Base-by-base conservation (phyloP, 92 coral and sea anemone genomes). In the Zoanthus gigantus region DNA sequence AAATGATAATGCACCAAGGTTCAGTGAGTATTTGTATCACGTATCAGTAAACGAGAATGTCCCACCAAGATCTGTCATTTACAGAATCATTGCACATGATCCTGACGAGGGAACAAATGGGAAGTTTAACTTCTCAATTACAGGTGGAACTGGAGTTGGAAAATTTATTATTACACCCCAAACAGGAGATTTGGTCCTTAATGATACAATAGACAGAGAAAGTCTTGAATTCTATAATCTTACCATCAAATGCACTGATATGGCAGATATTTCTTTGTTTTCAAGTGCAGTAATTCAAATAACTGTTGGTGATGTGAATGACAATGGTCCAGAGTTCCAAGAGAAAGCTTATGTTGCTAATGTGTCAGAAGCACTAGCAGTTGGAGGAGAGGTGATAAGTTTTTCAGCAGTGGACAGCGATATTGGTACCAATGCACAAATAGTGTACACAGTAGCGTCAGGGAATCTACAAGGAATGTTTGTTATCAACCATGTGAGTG, bases 391-490 rank as follows among this genome's bases (percentile, higher is more conserved):
- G 31, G 85, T 97, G 67, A 81, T 89, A n/a, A 82, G 78, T 75
- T 76, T 92, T 17, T 90, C 73, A 66, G 99, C 99, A 29, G 88
- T 92, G 6, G 99, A 97, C 78, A 90, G 68, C 77, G 99, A 97
- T 61, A 81, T 71, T 34, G 96, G 98, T 45, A 91, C 86, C n/a
- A 95, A 95, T 90, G 91, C 94, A 53, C 94, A 88, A 46, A 83
- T 97, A 73, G 89, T 92, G 15, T 97, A 97, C 60, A 86, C 94
- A n/a, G 95, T 97, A 34, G 88, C 91, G 0, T 88, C 92, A 57
- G 99, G 99, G 42, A 97, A 97, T 81, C 88, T 91, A 16, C 98
- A 93, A 42, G 93, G 92, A 23, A 92, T 89, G 80, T 97, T 97
- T 91, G 90, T 90, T 50, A 88, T 97, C 13, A 79, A 97, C 71